Base-by-base conservation (phyloP, 2,797 vertebrate species). In the Choloepus didactylus region DNA sequence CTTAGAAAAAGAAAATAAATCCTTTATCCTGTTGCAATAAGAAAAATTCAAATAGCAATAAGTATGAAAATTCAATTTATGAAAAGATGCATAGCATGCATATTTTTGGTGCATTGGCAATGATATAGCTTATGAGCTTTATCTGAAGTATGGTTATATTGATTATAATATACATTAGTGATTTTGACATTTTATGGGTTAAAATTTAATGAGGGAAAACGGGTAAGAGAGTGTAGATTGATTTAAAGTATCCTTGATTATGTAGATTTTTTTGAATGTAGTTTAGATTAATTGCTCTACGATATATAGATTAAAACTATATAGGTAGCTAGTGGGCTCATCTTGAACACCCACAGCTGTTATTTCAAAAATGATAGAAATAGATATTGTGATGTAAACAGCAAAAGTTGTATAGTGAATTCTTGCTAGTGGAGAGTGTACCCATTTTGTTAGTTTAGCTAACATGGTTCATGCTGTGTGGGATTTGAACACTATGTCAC, bases 371-470 rank as follows among this genome's bases (percentile, higher is more conserved):
- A 90, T 76, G 89, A 51, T 82, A 95, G 95, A 97, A 97, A 97
- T 96, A 96, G 95, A 64, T 97, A 72, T 97, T 97, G 95, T 85
- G 82, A 97, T 95, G 95, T 97, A 97, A 98, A 97, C 95, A 97
- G 96, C 81, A 92, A 94, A 94, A 96, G 96, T 96, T 89, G 94
- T 76, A 59, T 91, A 80, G 96, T 83, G 92, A 96, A 89, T 96
- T 97, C 96, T 96, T 91, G 96, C 96, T 97, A 95, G 85, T 93
- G 92, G 88, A 76, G 87, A 97, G 96, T 93, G 98, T 97, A 97
- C 97, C 98, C 97, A 98, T 97, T 96, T 96, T 96, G 95, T 98
- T 98, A 94, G 93, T 96, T 97, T 96, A 96, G 96, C 92, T 97
- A 93, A 89, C 95, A 29, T 21, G 90, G 90, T 81, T 97, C 80